Evolutionary conservation across 2,113 vertebrate genomes (phyloP), one percentile per base, ranked within the genome.

Genomic region (Equus przewalskii): DNA sequence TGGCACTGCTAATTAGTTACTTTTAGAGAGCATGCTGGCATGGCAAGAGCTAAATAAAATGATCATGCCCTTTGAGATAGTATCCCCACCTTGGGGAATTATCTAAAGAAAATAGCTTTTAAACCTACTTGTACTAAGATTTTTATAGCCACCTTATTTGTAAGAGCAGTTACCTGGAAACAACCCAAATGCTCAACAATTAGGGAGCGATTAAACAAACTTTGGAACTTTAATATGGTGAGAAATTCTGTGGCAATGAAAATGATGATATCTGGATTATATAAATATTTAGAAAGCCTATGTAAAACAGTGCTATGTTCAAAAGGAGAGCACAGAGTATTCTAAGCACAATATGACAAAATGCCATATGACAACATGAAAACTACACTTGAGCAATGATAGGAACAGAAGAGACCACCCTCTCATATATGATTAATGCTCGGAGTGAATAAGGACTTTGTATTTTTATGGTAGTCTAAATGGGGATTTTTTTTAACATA

Each of bases 171-270:
- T 78, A 51, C 87, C 83, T 96, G 70, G 84, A 92, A 97, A 94
- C 81, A 92, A 84, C 90, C 90, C 80, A 78, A 90, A 82, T 73
- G 44, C 41, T 94, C 87, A 92, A 87, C 76, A 93, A 94, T 95
- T 96, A 95, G 30, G 26, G 33, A 83, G 82, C 87, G 64, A 95
- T 92, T 96, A 97, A 95, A 95, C 95, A 96, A 96, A 95, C 49
- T 94, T 88, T 81, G 30, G 41, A 86, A 84, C 19, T 80, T 92
- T 86, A 96, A 90, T 92, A 81, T 56, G 82, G 26, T 72, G 75
- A 95, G 80, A 94, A 97, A 94, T 24, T 96, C 36, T 89, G 16
- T 80, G 70, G 49, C 46, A 87, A 72, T 92, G 58, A 94, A 96
- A 96, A 96, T 88, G 92, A 93, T 62, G 51, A 89, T 94, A 44